A percentile compares a stretch with the other conserved stretches of the same genome.
phyloP scores from a whole-genome alignment of 2,113 vertebrate genomes.

The Gopherus evgoodei region DNA sequence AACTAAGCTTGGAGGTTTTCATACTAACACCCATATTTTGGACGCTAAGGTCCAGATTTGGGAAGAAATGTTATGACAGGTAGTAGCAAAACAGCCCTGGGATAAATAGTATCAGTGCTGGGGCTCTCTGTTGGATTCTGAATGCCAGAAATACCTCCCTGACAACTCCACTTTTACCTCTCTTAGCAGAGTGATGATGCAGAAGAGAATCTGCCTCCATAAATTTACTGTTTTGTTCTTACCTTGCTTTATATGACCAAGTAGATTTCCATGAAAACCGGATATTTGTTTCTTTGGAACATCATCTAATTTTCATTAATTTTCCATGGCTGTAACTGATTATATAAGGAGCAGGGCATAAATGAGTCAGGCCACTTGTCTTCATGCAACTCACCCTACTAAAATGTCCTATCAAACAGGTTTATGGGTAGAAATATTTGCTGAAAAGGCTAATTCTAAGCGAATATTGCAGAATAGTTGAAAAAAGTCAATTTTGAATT shows the following conservation, averaged over 20 bases:
- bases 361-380: background rate
- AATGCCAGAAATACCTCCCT: background rate
- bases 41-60: too few species aligned
- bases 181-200: background rate
- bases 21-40: too few species aligned
- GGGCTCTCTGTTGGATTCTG: background rate
- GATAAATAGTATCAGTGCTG: background rate
- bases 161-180: background rate
- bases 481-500: conserved; percentile 45
- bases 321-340: background rate
- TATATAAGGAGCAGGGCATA: background rate
- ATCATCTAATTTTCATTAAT: background rate
- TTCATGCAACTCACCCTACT: background rate
- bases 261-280: background rate
- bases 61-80: too few species aligned
- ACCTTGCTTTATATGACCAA: background rate
- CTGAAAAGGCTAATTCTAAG: conserved; percentile 4
- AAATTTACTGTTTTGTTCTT: background rate
- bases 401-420: background rate
- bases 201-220: background rate
- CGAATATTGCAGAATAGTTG: conserved; percentile 6
- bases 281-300: background rate
- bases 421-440: background rate
- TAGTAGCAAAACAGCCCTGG: background rate
- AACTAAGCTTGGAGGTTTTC: too few species aligned